Base-by-base conservation (phyloP, 2,113 vertebrate species). In the Vicugna pacos region DNA sequence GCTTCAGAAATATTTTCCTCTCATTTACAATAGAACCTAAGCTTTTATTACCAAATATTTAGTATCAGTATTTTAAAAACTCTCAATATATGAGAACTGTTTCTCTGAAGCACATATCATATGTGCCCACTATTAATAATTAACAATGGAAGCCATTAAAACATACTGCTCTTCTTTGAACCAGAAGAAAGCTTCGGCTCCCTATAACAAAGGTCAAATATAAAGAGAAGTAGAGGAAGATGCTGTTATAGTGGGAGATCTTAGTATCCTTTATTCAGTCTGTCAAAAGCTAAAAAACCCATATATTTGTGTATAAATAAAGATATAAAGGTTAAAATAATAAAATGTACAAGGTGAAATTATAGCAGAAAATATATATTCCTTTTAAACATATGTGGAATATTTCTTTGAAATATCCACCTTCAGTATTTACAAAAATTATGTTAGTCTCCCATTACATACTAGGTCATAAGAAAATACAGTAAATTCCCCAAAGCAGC, bases 21-120 rank as follows among this genome's bases (percentile, higher is more conserved):
- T 86, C n/a, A 93, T 75, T 95, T 60, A 46, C 8, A 83, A 85
- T 14, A 69, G 11, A 88, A 72, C 46, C 65, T 38, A 92, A 89
- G 42, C 6, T 60, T 56, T 91, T 48, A 69, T 89, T 70, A 60
- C 6, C 32, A 80, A 89, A 30, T 82, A 46, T 96, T 42, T 90
- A 46, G 8, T 70, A 70, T 35, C 15, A 70, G 30, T 54, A 32
- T 14, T 70, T 76, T 89, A 58, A 89, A 80, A 62, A n/a, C 13
- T 85, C 62, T 79, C 16, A 52, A 24, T 52, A 72, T 65, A 72
- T 89, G 24, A 65, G 38, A 76, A 58, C 76, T 80, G 38, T 64
- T 88, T 91, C 94, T 79, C 30, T 85, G 60, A 20, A 35, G 3
- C 48, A 62, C 8, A 22, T 42, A 46, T 22, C 30, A 22, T 60